Percentiles rank a stretch among this genome's conserved stretches.
These are phyloP conservation scores for Masticophis lateralis DNA, from an alignment of 2,797 vertebrate genomes.

Conservation along the genomic window DNA sequence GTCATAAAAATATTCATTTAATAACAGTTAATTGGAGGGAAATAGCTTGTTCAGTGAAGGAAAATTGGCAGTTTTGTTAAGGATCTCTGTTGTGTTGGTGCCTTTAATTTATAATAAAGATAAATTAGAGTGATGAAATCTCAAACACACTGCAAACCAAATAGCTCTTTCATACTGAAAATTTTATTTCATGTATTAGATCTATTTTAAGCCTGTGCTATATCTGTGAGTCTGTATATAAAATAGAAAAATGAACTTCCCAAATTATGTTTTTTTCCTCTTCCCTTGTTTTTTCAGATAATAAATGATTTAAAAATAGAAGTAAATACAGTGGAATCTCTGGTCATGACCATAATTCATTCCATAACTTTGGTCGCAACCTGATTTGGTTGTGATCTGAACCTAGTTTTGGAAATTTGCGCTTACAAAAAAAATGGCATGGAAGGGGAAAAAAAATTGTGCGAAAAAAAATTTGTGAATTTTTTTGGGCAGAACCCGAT, in stretches of 20 bases:
- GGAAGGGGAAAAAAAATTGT: too few species aligned
- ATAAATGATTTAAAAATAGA: not conserved
- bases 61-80: not conserved
- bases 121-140: not conserved
- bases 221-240: not conserved
- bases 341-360: too few species aligned
- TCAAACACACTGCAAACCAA: not conserved
- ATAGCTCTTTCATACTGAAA: not conserved
- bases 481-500: too few species aligned
- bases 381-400: too few species aligned
- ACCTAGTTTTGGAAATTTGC: too few species aligned
- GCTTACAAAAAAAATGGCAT: too few species aligned
- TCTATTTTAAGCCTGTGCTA: not conserved
- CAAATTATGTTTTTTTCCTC: not conserved
- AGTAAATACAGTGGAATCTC: not conserved
- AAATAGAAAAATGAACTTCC: not conserved
- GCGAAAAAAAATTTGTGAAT: too few species aligned
- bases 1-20: not conserved
- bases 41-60: not conserved
- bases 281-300: not conserved
- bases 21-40: not conserved
- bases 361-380: too few species aligned
- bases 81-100: not conserved
- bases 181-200: not conserved
- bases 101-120: not conserved